A percentile compares a stretch with the other conserved stretches of the same genome.
phyloP scores from a whole-genome alignment of 2,888 invertebrate genomes.

The Patella caerulea region DNA sequence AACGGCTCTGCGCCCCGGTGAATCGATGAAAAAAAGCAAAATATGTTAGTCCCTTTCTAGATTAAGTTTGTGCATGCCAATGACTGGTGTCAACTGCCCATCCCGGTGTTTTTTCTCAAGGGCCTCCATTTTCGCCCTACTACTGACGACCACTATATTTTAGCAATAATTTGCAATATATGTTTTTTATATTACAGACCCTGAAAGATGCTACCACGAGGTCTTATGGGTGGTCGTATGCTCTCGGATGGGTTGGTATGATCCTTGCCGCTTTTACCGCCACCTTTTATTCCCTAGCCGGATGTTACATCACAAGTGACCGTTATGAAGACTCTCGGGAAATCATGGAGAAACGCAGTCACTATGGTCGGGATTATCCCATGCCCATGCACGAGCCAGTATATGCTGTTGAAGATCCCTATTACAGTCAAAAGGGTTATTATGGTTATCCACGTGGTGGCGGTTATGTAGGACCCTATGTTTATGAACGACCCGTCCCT shows the following conservation, averaged over 20 bases:
- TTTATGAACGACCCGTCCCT: slow-evolving; percentile 33
- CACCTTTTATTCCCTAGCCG: slow-evolving; percentile 61
- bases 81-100: no score
- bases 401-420: slow-evolving; percentile 35
- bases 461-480: slow-evolving; percentile 39
- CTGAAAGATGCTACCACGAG: slow-evolving; percentile 48
- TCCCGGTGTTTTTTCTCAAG: no score
- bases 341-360: slow-evolving; percentile 16
- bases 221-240: slow-evolving; percentile 64
- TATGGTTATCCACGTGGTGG: slow-evolving; percentile 15
- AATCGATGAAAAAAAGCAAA: no score
- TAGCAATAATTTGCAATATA: no score
- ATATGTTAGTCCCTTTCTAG: no score
- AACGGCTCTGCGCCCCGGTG: no score
- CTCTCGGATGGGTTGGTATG: slow-evolving; percentile 65
- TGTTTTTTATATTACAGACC: slow-evolving; percentile 36
- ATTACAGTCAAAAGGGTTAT: slow-evolving; percentile 20
- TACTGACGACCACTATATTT: no score
- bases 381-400: slow-evolving; percentile 37
- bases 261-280: slow-evolving; percentile 57
- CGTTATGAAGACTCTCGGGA: slow-evolving; percentile 45
- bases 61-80: no score
- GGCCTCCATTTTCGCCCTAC: no score
- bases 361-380: slow-evolving; percentile 32
- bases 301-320: slow-evolving; percentile 57